phyloP scores from a whole-genome alignment of 2,888 invertebrate species.

The Vanessa cardui region DNA sequence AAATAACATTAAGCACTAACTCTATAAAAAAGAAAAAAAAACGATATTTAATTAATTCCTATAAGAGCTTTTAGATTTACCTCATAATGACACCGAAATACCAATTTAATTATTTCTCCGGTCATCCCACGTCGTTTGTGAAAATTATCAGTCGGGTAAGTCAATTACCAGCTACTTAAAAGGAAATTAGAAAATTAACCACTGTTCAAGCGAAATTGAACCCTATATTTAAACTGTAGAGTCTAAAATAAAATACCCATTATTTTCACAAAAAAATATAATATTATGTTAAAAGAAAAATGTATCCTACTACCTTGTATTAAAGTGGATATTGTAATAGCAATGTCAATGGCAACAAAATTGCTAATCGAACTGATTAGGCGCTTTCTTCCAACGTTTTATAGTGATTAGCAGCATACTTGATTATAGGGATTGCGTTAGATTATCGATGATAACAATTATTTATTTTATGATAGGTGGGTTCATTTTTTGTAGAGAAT shows the following conservation, averaged over 20 bases:
- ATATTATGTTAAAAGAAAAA: slow-evolving; percentile 1
- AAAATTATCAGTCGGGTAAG: slow-evolving; percentile 29
- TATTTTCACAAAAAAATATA: slow-evolving; percentile 8
- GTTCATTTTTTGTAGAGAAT: too few species aligned
- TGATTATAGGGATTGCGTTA: slow-evolving; percentile 3
- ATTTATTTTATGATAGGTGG: background rate
- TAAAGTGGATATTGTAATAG: slow-evolving; percentile 11
- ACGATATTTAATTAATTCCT: slow-evolving; percentile 22
- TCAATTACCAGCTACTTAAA: slow-evolving; percentile 32
- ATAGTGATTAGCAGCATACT: slow-evolving; percentile 1
- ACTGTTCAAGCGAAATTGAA: background rate
- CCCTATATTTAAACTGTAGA: background rate
- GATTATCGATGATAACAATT: background rate
- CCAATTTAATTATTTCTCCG: slow-evolving; percentile 28
- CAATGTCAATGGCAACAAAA: background rate
- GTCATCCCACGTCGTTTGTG: slow-evolving; percentile 23
- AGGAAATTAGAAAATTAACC: slow-evolving; percentile 29
- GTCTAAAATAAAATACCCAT: slow-evolving; percentile 1
- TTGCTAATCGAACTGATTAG: slow-evolving; percentile 32
- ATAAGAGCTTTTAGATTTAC: slow-evolving; percentile 20
- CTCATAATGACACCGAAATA: slow-evolving; percentile 21
- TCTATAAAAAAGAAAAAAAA: background rate
- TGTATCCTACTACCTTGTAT: background rate
- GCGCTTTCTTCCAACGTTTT: slow-evolving; percentile 20
- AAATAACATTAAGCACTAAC: too few species aligned